Evolutionary conservation across 1,140 invertebrate species (phyloP), one percentile per base, ranked within the genome.

Genomic region (Campodea augens): DNA sequence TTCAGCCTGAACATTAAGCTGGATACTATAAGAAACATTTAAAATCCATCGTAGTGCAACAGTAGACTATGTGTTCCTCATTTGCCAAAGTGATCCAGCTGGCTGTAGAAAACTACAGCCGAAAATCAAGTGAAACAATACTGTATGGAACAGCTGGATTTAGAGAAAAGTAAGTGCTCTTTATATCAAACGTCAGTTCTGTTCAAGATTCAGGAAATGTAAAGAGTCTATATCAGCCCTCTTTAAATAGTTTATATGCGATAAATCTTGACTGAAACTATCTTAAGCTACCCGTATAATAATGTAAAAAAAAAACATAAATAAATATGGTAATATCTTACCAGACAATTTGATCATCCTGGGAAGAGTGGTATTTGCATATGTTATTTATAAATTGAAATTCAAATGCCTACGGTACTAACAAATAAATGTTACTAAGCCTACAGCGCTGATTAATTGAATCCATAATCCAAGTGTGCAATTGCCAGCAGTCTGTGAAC

Each of bases 121-220:
- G 61, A 40, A 59, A 58, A 38, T 43, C 47, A 15, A 46, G 52
- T 15, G 55, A 52, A 40, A 18, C 25, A 20, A 64, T 77, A 44
- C 57, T 70, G 46, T 81, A 81, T 69, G 78, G 78, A 49, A 80
- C 77, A 21, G 74, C 78, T 27, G 78, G 78, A 36, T 80, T 81
- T 56, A 61, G 78, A 58, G 67, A 68, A 2, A 71, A 65, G 77
- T 79, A 64, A 61, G 56, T 55, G 39, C n/a, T n/a, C n/a, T n/a
- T n/a, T 39, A n/a, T 21, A n/a, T 40, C 10, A 24, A 21, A 12
- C 27, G 13, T 45, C 29, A 24, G 42, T 36, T 39, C 29, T 39
- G n/a, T n/a, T n/a, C n/a, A n/a, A n/a, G n/a, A n/a, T n/a, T n/a
- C n/a, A n/a, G n/a, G n/a, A n/a, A n/a, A n/a, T n/a, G n/a, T n/a